Conservation (phyloP, 2,888 invertebrate genomes). For the Brachylomia viminalis region DNA sequence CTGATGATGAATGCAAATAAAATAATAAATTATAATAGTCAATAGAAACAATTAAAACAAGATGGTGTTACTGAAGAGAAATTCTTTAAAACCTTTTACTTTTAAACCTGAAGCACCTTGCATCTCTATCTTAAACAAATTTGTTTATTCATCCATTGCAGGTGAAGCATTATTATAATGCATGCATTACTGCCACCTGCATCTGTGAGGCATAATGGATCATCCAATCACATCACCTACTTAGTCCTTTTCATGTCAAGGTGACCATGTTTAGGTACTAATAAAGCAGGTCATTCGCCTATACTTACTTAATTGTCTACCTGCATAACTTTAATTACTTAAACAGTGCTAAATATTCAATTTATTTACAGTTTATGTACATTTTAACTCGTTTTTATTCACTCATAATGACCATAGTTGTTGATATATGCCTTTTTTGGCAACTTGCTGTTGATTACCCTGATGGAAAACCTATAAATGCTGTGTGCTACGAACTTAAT, state of each 20-base stretch:
- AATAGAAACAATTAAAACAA: neutral
- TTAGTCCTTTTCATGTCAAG: slow-evolving; percentile 60
- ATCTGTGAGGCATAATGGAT: slow-evolving; percentile 23
- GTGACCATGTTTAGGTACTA: slow-evolving; percentile 59
- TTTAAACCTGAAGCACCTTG: neutral
- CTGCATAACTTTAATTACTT: slow-evolving; percentile 45
- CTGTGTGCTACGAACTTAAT: slow-evolving; percentile 57
- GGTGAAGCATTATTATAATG: neutral
- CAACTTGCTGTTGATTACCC: slow-evolving; percentile 68
- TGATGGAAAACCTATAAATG: slow-evolving; percentile 72
- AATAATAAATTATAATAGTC: neutral
- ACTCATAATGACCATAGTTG: slow-evolving; percentile 35
- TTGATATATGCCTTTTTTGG: slow-evolving; percentile 62
- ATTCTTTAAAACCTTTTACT: neutral
- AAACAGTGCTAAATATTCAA: slow-evolving; percentile 32
- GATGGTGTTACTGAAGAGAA: neutral
- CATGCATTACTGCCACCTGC: slow-evolving; percentile 12
- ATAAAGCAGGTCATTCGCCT: slow-evolving; percentile 61
- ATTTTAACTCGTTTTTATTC: slow-evolving; percentile 36
- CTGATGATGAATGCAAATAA: too few relatives aligned
- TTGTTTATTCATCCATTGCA: neutral
- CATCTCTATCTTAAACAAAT: neutral
- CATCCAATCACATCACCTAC: slow-evolving; percentile 20
- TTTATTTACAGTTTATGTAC: slow-evolving; percentile 33
- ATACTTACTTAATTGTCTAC: slow-evolving; percentile 50